These are phyloP conservation scores for Drosophila pseudotakahashii DNA, from an alignment of 2,888 invertebrate genomes.

Conservation along the genomic window DNA sequence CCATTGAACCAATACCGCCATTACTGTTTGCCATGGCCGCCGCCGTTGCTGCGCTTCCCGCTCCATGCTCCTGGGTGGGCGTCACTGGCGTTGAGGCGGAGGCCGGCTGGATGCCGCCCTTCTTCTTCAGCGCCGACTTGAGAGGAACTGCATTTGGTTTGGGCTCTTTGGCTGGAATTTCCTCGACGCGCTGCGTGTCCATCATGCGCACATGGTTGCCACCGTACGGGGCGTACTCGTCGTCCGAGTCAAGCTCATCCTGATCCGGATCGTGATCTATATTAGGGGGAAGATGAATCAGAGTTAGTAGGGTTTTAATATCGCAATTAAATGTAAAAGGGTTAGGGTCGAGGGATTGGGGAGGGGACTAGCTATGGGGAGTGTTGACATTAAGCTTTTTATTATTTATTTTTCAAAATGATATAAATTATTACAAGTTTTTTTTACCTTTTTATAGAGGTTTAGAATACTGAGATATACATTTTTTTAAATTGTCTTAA, in stretches of 20 bases:
- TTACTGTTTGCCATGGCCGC: conserved; percentile 71
- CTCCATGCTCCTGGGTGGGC: conserved; percentile 87
- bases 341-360: not conserved
- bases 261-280: conserved; percentile 86
- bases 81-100: conserved; percentile 87
- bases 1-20: conserved; percentile 73
- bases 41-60: conserved; percentile 50
- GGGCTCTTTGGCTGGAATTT: conserved; percentile 96
- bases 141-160: conserved; percentile 95
- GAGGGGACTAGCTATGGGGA: conserved; percentile 5
- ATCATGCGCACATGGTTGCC: conserved; percentile 86
- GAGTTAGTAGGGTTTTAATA: not conserved
- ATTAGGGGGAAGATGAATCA: not conserved
- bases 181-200: conserved; percentile 94
- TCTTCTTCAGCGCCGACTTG: conserved; percentile 96
- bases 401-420: not conserved
- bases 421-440: too few species aligned
- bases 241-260: conserved; percentile 88
- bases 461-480: too few species aligned
- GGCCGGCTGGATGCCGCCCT: conserved; percentile 83
- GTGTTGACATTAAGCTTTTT: not conserved
- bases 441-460: too few species aligned
- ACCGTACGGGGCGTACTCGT: conserved; percentile 86
- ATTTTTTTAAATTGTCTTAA: too few species aligned
- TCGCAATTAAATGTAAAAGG: not conserved